Conservation (phyloP, 1,140 invertebrate species). For the Arion vulgaris region DNA sequence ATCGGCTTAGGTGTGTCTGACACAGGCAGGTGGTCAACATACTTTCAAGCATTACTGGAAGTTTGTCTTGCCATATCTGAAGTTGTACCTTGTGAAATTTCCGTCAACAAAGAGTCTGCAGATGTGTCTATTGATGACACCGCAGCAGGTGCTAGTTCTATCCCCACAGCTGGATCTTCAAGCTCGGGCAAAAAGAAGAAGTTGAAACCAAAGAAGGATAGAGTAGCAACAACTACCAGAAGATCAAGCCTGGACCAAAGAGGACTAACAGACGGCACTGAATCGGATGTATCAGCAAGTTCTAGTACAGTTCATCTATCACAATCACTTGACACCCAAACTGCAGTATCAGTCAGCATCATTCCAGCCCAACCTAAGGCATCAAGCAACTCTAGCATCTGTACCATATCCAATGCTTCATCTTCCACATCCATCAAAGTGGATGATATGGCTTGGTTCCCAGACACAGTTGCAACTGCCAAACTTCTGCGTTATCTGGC, state of each 20-base stretch:
- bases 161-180: slow-evolving; percentile 45
- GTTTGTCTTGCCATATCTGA: slow-evolving; percentile 69
- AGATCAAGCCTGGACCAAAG: slow-evolving; percentile 40
- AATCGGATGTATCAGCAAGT: slow-evolving; percentile 30
- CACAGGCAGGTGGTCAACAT: slow-evolving; percentile 68
- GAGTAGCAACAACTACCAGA: slow-evolving; percentile 38
- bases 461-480: slow-evolving; percentile 62
- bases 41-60: slow-evolving; percentile 70
- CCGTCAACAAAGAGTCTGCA: slow-evolving; percentile 37
- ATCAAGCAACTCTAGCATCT: slow-evolving; percentile 31
- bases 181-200: slow-evolving; percentile 68
- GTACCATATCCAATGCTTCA: not conserved
- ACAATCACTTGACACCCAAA: slow-evolving; percentile 8
- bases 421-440: slow-evolving; percentile 52
- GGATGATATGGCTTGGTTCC: slow-evolving; percentile 70
- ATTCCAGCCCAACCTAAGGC: not conserved
- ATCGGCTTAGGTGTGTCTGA: slow-evolving; percentile 66
- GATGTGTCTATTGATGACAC: slow-evolving; percentile 38
- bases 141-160: slow-evolving; percentile 43
- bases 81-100: slow-evolving; percentile 50
- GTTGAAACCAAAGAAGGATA: slow-evolving; percentile 67
- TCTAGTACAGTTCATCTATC: slow-evolving; percentile 25
- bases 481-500: slow-evolving; percentile 65
- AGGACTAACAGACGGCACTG: slow-evolving; percentile 44
- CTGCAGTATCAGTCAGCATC: not conserved